Base-by-base conservation (phyloP, 2,888 invertebrate species). In the Mystacides longicornis region DNA sequence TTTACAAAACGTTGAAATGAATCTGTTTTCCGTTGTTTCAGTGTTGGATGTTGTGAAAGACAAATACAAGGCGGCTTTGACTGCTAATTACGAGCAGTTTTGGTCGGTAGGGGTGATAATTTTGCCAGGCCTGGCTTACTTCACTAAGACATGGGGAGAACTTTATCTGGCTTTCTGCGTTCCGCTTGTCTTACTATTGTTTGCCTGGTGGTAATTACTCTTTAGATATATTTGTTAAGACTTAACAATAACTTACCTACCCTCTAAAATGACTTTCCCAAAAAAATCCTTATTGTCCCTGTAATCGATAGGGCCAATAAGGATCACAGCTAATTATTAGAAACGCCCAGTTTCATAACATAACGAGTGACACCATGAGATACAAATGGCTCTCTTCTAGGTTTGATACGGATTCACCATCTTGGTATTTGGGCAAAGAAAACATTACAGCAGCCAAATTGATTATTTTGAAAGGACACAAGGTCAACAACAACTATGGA, bases 331-430 rank as follows among this genome's bases (percentile, higher is more conserved):
- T n/a, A n/a, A n/a, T n/a, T n/a, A n/a, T n/a, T n/a, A n/a, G n/a
- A n/a, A n/a, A n/a, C n/a, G n/a, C n/a, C n/a, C n/a, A n/a, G n/a
- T n/a, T n/a, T n/a, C n/a, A n/a, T n/a, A n/a, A n/a, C n/a, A n/a
- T n/a, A n/a, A n/a, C n/a, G n/a, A n/a, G n/a, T n/a, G n/a, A n/a
- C n/a, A n/a, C n/a, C n/a, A n/a, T n/a, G n/a, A n/a, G n/a, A n/a
- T n/a, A n/a, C n/a, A n/a, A n/a, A n/a, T n/a, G n/a, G n/a, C n/a
- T n/a, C 16, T 43, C 19, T 55, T 51, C n/a, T 20, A 61, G 62
- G 19, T 74, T 71, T 71, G 72, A 74, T 14, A 74, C 75, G 1
- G 73, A 75, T 21, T 71, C 74, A n/a, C 74, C 74, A 0, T 67
- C 71, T 16, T 75, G 75, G 75, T 62, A 60, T 52, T 63, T 75